phyloP scores from a whole-genome alignment of 2,888 invertebrate species.

The Acanthosepion esculentum region DNA sequence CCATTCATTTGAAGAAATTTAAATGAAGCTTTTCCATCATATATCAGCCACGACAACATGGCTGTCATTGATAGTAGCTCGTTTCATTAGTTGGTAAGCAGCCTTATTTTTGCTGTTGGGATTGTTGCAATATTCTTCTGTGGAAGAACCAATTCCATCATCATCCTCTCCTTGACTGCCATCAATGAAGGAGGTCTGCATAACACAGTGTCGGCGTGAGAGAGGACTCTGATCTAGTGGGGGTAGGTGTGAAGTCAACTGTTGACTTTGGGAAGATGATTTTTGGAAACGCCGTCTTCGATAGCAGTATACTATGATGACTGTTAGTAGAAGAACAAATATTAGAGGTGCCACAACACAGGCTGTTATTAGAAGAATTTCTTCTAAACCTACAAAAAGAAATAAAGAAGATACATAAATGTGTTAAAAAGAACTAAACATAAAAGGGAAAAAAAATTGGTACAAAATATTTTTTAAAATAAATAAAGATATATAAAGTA shows the following conservation, averaged over 20 bases:
- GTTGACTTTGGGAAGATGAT: conserved; percentile 62
- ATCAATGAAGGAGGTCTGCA: conserved; percentile 63
- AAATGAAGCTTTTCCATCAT: conserved; percentile 35
- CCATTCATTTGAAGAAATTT: conserved; percentile 1
- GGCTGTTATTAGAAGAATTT: conserved; percentile 63
- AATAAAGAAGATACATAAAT: neutral
- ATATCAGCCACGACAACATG: conserved; percentile 52
- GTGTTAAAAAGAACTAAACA: no score
- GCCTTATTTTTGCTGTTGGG: conserved; percentile 63
- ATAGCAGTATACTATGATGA: conserved; percentile 62
- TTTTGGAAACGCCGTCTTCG: conserved; percentile 60
- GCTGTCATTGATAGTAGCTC: conserved; percentile 52
- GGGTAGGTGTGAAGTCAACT: conserved; percentile 55
- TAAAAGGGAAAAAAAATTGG: no score
- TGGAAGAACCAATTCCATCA: conserved; percentile 41
- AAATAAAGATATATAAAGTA: no score
- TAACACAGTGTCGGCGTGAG: conserved; percentile 63
- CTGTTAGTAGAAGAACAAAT: conserved; percentile 57
- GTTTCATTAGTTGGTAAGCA: conserved; percentile 69
- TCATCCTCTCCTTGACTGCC: conserved; percentile 50
- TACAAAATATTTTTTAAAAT: no score
- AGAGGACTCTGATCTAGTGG: conserved; percentile 58
- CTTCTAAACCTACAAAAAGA: conserved; percentile 62
- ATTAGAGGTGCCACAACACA: conserved; percentile 63
- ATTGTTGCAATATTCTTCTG: conserved; percentile 51